These are phyloP conservation scores for Psittacula derbiana DNA, from an alignment of 2,797 vertebrate genomes.

Conservation along the genomic window DNA sequence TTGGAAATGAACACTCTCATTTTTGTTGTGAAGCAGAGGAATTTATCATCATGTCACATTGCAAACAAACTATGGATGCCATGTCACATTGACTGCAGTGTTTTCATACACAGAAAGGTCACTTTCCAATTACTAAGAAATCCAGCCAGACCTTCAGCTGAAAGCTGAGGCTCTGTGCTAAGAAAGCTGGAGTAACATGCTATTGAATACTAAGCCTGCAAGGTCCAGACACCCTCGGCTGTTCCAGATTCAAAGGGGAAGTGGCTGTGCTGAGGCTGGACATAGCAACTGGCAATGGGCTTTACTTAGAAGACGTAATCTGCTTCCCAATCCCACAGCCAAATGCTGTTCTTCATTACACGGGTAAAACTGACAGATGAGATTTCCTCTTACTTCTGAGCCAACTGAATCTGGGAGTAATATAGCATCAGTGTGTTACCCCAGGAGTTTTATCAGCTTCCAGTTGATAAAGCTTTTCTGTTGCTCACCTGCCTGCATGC, in stretches of 20 bases:
- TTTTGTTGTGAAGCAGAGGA: neutral
- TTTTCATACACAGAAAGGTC: slow-evolving; percentile 8
- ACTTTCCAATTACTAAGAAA: neutral
- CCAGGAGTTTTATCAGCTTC: slow-evolving; percentile 39
- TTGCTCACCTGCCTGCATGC: slow-evolving; percentile 19
- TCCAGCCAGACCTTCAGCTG: neutral
- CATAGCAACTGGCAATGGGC: neutral
- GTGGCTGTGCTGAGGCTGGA: neutral
- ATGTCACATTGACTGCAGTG: neutral
- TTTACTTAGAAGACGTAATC: slow-evolving; percentile 2
- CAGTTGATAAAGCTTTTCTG: slow-evolving; percentile 23
- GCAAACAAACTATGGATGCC: neutral
- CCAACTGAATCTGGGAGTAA: slow-evolving; percentile 49
- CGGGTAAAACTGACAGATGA: neutral
- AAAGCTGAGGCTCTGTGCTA: neutral
- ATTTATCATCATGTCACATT: neutral
- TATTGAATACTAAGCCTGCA: neutral
- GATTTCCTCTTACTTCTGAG: slow-evolving; percentile 38
- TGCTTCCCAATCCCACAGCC: slow-evolving; percentile 2
- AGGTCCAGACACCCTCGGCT: neutral
- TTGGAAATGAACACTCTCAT: neutral
- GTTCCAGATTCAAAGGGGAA: neutral
- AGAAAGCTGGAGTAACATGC: neutral
- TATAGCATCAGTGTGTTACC: slow-evolving; percentile 19
- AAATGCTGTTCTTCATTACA: slow-evolving; percentile 54